A percentile compares a stretch with the other conserved stretches of the same genome.
Conservation (phyloP, 2,797 vertebrate genomes). For the Peromyscus aztecus region DNA sequence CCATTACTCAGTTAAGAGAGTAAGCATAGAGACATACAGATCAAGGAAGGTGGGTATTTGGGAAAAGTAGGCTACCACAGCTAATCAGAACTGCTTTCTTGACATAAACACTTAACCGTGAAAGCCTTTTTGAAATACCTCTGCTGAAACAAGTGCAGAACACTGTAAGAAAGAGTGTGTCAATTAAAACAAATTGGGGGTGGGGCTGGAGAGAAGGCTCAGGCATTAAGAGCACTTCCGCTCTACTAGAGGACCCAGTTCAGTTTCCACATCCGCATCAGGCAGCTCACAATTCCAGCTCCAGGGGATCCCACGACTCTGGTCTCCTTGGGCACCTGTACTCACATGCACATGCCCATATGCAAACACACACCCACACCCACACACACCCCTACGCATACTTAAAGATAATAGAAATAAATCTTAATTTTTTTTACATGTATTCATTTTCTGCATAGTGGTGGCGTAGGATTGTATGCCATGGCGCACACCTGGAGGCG, state of each 20-base stretch:
- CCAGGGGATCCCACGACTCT: not conserved
- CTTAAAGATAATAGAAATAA: not conserved
- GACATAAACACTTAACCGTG: constrained; percentile 46
- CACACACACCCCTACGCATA: not conserved
- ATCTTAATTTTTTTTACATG: not conserved
- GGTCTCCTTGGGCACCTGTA: not conserved
- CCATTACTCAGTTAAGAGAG: not conserved
- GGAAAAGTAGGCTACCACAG: not conserved
- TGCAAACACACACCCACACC: not conserved
- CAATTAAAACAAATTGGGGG: not conserved
- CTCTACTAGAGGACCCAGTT: not conserved
- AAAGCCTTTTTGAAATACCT: constrained; percentile 56
- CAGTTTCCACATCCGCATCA: not conserved
- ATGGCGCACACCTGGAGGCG: not conserved
- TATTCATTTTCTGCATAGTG: not conserved
- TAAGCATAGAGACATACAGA: not conserved
- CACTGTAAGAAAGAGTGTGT: constrained; percentile 32
- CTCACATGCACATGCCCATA: not conserved
- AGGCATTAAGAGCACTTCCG: not conserved
- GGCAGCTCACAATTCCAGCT: too few relatives aligned
- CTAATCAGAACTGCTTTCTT: constrained; percentile 34
- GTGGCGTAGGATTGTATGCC: not conserved
- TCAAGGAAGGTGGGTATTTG: not conserved
- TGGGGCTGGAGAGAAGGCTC: not conserved
- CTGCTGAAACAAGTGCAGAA: constrained; percentile 28